Evolutionary conservation across 2,113 vertebrate genomes (phyloP).

Genomic region (Pterocles gutturalis): DNA sequence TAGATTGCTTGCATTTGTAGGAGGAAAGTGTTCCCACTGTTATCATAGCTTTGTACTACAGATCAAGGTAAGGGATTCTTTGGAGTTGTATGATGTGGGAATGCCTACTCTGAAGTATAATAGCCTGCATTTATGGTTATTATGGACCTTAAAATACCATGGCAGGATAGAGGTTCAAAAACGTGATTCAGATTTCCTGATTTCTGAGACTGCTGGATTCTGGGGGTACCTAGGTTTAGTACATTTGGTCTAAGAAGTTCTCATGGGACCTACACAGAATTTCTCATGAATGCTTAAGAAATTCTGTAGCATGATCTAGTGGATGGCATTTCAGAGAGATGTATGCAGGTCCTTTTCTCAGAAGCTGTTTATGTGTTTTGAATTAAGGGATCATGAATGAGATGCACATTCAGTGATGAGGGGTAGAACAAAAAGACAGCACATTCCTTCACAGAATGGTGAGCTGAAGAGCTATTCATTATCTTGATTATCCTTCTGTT

Average conservation of each 20-base stretch:
- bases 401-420: neutral
- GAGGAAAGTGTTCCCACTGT: neutral
- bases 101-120: neutral
- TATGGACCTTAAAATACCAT: neutral
- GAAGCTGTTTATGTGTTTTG: neutral
- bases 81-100: neutral
- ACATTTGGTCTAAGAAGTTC: neutral
- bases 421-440: neutral
- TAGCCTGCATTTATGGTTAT: neutral
- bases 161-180: neutral
- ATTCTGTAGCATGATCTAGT: neutral
- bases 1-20: neutral
- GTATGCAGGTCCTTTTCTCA: neutral
- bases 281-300: neutral
- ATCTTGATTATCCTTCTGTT: neutral
- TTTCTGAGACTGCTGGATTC: neutral
- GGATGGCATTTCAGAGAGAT: neutral
- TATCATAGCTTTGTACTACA: neutral
- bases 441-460: neutral
- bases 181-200: neutral
- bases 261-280: neutral
- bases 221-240: neutral
- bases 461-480: neutral
- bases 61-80: neutral
- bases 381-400: neutral